Conservation (phyloP, 2,888 invertebrate genomes). For the Parapristionchus giblindavisi region DNA sequence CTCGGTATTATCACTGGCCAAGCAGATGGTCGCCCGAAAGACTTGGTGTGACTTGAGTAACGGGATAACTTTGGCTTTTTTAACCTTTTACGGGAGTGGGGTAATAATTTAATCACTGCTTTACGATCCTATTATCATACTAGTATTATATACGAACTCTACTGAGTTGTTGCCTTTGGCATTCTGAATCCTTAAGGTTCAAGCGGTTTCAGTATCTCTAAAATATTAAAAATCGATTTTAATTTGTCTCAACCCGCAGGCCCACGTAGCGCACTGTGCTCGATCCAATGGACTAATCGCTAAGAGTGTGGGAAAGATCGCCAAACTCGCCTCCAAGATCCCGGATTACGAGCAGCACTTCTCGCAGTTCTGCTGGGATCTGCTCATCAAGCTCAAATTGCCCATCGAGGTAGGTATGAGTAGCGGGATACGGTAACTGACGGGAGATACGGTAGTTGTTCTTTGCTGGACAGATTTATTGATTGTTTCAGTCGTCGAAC, state of each 20-base stretch:
- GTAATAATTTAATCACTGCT: too few species aligned
- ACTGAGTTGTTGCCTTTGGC: too few species aligned
- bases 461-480: neutral
- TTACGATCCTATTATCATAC: too few species aligned
- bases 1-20: too few species aligned
- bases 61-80: too few species aligned
- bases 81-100: too few species aligned
- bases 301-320: constrained; percentile 59
- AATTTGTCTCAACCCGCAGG: constrained; percentile 39
- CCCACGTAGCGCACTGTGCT: constrained; percentile 66
- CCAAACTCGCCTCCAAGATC: constrained; percentile 63
- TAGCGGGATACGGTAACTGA: neutral
- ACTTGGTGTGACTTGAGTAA: too few species aligned
- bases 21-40: too few species aligned
- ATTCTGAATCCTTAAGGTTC: too few species aligned
- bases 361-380: constrained; percentile 68
- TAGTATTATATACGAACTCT: too few species aligned
- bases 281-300: constrained; percentile 62
- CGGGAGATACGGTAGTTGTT: neutral
- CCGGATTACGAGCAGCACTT: constrained; percentile 66
- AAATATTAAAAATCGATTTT: too few species aligned
- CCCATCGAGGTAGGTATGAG: constrained; percentile 42
- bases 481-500: constrained; percentile 35
- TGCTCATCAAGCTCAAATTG: constrained; percentile 66
- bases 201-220: too few species aligned